phyloP scores from a whole-genome alignment of 2,888 invertebrate species.

The Odontocolon sp. region DNA sequence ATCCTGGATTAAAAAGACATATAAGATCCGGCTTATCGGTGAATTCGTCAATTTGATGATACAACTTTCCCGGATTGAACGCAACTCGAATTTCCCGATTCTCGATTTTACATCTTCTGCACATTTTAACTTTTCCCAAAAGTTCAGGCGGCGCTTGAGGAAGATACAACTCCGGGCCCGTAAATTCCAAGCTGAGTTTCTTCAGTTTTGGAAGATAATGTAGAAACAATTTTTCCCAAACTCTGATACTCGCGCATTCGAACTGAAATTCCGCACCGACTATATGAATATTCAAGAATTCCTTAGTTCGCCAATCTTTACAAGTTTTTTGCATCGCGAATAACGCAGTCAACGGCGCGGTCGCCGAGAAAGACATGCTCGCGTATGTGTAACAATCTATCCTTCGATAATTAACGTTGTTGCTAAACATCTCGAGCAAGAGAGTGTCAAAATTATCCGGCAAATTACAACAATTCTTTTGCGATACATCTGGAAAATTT shows the following conservation, averaged over 20 bases:
- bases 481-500: conserved; percentile 82
- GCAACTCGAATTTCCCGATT: conserved; percentile 67
- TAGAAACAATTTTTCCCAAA: conserved; percentile 88
- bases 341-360: conserved; percentile 85
- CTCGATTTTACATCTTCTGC: conserved; percentile 66
- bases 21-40: conserved; percentile 80
- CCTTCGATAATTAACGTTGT: conserved; percentile 80
- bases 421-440: conserved; percentile 81
- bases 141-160: conserved; percentile 83
- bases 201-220: conserved; percentile 84
- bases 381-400: conserved; percentile 85
- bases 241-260: conserved; percentile 86
- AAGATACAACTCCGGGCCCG: conserved; percentile 85
- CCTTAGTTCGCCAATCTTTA: conserved; percentile 64
- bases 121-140: conserved; percentile 81
- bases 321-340: conserved; percentile 82
- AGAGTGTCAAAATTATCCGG: conserved; percentile 82
- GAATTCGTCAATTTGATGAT: conserved; percentile 78
- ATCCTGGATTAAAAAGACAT: conserved; percentile 88
- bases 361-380: conserved; percentile 85
- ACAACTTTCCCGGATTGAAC: conserved; percentile 74
- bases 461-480: conserved; percentile 70
- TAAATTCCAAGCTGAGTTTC: conserved; percentile 84
- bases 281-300: conserved; percentile 81
- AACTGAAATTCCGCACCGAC: conserved; percentile 88